phyloP scores from a whole-genome alignment of 2,888 invertebrate species.

The Ernsta delagoae region DNA sequence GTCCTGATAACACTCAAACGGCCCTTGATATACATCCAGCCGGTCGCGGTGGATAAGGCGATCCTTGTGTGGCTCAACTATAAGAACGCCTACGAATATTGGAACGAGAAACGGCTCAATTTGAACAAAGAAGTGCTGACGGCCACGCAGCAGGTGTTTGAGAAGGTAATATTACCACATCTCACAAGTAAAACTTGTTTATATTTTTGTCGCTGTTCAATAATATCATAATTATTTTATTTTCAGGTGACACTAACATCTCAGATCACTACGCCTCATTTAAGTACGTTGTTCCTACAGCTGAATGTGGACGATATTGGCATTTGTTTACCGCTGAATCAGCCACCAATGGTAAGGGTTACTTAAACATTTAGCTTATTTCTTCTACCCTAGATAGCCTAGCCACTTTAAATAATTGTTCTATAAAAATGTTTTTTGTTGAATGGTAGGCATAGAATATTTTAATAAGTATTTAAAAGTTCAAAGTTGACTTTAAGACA shows the following conservation, averaged over 20 bases:
- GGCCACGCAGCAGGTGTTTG: constrained; percentile 88
- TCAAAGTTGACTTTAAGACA: no score
- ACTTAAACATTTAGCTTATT: no score
- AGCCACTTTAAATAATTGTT: no score
- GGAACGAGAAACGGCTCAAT: constrained; percentile 97
- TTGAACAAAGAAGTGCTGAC: constrained; percentile 94
- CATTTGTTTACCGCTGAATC: constrained; percentile 96
- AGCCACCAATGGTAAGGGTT: constrained; percentile 86
- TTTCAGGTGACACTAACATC: constrained; percentile 89
- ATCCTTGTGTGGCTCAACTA: constrained; percentile 99
- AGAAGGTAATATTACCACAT: constrained; percentile 68
- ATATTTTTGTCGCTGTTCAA: no score
- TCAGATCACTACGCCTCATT: constrained; percentile 90
- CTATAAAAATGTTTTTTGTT: no score
- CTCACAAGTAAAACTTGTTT: no score
- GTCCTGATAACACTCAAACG: constrained; percentile 96
- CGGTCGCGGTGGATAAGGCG: constrained; percentile 98
- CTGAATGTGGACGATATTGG: constrained; percentile 98
- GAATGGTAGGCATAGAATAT: no score
- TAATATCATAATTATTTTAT: no score
- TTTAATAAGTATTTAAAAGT: no score
- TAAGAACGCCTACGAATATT: constrained; percentile 99
- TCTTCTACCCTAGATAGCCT: no score
- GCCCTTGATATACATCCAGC: constrained; percentile 98
- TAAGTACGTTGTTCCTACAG: constrained; percentile 96